Evolutionary conservation across 2,113 vertebrate genomes (phyloP).

Genomic region (Steatornis caripensis): DNA sequence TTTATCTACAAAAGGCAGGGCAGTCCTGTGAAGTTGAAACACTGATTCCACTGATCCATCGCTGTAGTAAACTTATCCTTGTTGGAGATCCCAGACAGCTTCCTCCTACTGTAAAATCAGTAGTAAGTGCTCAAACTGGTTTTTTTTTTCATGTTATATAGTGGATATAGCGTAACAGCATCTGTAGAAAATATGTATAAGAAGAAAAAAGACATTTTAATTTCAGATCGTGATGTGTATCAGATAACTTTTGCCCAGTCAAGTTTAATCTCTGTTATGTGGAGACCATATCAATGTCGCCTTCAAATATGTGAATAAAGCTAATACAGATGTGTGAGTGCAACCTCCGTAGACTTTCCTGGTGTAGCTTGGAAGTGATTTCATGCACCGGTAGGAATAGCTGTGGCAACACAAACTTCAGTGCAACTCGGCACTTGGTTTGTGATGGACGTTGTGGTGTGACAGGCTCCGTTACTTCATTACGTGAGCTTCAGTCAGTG

Average conservation of each 20-base stretch:
- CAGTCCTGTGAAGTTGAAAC: conserved; percentile 86
- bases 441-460: not conserved
- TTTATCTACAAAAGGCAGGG: conserved; percentile 74
- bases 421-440: not conserved
- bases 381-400: not conserved
- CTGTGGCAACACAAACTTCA: not conserved
- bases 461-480: not conserved
- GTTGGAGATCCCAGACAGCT: conserved; percentile 87
- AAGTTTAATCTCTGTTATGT: not conserved
- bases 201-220: accelerated
- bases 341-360: not conserved
- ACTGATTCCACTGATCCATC: conserved; percentile 81
- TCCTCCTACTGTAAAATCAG: conserved; percentile 83
- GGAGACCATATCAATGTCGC: not conserved
- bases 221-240: not conserved
- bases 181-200: not conserved
- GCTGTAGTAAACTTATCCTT: conserved; percentile 79
- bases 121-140: conserved; percentile 66
- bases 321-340: not conserved
- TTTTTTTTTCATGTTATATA: not conserved
- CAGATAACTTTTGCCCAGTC: not conserved
- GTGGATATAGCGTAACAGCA: not conserved
- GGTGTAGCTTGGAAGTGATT: not conserved
- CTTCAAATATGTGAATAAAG: not conserved
- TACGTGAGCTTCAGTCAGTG: not conserved